Evolutionary conservation across 1,140 invertebrate species (phyloP), one percentile per base, ranked within the genome.

Genomic region (Formica selysi): DNA sequence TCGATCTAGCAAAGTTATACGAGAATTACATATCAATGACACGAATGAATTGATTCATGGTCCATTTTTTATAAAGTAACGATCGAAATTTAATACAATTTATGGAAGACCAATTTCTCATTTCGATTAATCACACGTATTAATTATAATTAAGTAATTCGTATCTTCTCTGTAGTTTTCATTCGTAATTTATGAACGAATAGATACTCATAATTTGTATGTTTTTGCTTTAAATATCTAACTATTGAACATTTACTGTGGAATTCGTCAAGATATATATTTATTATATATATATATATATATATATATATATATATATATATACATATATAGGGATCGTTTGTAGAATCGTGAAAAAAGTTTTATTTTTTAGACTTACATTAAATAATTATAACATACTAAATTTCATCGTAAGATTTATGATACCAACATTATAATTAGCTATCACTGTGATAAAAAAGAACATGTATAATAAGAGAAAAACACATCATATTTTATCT

Each of bases 401-500:
- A 67, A 79, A 68, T 10, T 51, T 54, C 62, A 32, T 68, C 76
- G 76, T 38, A 68, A 54, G 44, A 79, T 29, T 51, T 48, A 65
- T 22, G 54, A 71, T 73, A 81, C 32, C 44, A 79, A 51, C 67
- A 81, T 80, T 71, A 81, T 81, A 71, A 73, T 22, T 81, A 81
- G 79, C n/a, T 29, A 81, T 81, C 68, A 81, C 67, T 81, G 67
- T 81, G 79, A 81, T 81, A 71, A 81, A 80, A 38, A 38, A 76
- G n/a, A 74, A 36, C 32, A 61, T 73, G 54, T 57, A 81, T 73
- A 59, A 73, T 59, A 73, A 81, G 76, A 80, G 57, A 51, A 51
- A 51, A 16, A 80, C 26, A 32, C 22, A 22, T 62, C 57, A 84
- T 65, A 80, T 64, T 76, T 93, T 62, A 94, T 76, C 90, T 85